These are phyloP conservation scores for Alviniconcha strummeri DNA, from an alignment of 2,888 invertebrate genomes.

Conservation along the genomic window DNA sequence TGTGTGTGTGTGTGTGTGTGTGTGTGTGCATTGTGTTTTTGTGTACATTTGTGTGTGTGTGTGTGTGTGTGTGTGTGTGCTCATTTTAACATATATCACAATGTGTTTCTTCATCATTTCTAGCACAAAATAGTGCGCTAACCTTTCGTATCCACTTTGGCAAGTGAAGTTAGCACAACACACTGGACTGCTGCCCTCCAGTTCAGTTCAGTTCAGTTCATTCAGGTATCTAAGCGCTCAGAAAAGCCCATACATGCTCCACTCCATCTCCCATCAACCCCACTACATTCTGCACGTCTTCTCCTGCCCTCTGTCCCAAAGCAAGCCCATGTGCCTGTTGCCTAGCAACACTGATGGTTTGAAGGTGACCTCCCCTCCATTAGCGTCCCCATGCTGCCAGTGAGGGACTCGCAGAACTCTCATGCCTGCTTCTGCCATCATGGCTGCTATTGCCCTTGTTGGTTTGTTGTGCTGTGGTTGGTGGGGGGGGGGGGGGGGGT, in stretches of 20 bases:
- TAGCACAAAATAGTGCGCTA: no score
- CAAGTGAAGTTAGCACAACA: no score
- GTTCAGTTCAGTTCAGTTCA: no score
- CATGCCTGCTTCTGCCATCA: constrained; percentile 45
- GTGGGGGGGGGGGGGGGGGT: no score
- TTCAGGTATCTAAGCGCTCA: no score
- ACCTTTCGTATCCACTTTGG: no score
- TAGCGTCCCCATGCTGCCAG: constrained; percentile 63
- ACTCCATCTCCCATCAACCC: constrained; percentile 87
- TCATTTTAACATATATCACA: neutral
- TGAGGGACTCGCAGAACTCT: constrained; percentile 69
- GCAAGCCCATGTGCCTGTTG: constrained; percentile 89
- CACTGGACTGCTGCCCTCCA: no score
- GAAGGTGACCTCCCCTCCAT: constrained; percentile 71
- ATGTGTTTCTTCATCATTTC: neutral
- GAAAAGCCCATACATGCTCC: constrained; percentile 74
- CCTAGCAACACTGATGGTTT: constrained; percentile 77
- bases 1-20: constrained; percentile 1
- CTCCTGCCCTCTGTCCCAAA: constrained; percentile 80
- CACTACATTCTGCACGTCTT: constrained; percentile 80
- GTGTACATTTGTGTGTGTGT: neutral
- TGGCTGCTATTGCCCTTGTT: neutral
- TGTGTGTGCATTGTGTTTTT: neutral
- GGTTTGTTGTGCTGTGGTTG: no score
- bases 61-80: no score